Evolutionary conservation across 2,888 invertebrate species (phyloP).

Genomic region (Synanthedon tipuliformis): DNA sequence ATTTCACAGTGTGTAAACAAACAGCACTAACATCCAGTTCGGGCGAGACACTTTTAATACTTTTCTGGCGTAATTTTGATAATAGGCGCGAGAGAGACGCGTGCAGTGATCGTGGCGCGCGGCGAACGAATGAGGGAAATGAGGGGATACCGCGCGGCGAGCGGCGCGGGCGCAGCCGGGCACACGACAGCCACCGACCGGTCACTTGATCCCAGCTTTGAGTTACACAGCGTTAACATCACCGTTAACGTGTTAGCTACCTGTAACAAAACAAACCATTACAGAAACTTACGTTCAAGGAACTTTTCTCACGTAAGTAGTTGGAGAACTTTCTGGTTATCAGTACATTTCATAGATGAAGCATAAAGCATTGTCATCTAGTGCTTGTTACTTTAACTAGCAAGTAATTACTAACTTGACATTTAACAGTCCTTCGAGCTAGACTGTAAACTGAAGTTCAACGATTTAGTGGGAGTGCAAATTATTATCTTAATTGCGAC

Average conservation of each 20-base stretch:
- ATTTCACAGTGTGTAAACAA: conserved; percentile 19
- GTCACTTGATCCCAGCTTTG: conserved; percentile 40
- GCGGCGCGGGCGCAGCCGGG: conserved; percentile 36
- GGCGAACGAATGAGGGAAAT: conserved; percentile 22
- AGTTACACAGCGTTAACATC: conserved; percentile 11
- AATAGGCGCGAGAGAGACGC: conserved; percentile 4
- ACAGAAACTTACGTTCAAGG: no score
- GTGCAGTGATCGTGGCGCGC: conserved; percentile 15
- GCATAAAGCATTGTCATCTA: no score
- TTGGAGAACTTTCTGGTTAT: no score
- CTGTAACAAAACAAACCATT: conserved; percentile 15
- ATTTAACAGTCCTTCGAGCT: no score
- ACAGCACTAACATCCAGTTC: no score
- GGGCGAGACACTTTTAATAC: background rate
- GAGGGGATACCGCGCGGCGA: conserved; percentile 29
- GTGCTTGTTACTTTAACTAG: no score
- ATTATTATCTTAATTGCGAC: no score
- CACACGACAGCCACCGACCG: conserved; percentile 15
- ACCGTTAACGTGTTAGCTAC: conserved; percentile 7
- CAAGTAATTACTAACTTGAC: no score
- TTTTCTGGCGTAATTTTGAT: background rate
- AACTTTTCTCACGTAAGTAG: no score
- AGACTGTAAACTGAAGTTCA: no score
- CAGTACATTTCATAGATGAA: no score
- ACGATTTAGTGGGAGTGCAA: no score